Percentiles rank a stretch among this genome's conserved stretches.
Conservation (phyloP, 2,113 vertebrate species). For the Eurypyga helias region DNA sequence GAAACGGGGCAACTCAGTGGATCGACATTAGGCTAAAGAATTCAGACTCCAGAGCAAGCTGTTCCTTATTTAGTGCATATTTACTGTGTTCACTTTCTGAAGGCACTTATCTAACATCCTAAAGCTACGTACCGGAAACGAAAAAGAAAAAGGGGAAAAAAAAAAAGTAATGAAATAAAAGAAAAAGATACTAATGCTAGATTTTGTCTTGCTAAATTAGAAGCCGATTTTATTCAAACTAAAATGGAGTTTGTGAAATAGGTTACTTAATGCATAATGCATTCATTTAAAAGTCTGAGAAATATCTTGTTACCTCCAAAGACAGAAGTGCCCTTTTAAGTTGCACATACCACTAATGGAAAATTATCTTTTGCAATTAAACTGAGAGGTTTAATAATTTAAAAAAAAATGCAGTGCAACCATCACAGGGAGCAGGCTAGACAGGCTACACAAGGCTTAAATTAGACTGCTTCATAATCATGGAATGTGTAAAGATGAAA, state of each 20-base stretch:
- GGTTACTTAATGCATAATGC: constrained; percentile 53
- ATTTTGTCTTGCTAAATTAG: constrained; percentile 27
- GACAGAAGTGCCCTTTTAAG: constrained; percentile 56
- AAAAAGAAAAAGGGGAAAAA: neutral
- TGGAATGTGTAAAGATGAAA: constrained; percentile 67
- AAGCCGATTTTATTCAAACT: constrained; percentile 56
- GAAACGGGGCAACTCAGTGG: constrained; percentile 92
- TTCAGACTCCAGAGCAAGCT: constrained; percentile 83
- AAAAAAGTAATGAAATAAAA: constrained; percentile 30
- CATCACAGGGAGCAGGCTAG: constrained; percentile 53
- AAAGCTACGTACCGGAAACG: constrained; percentile 26
- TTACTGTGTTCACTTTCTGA: constrained; percentile 67
- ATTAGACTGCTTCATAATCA: constrained; percentile 62
- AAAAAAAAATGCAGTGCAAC: constrained; percentile 2
- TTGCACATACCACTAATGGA: constrained; percentile 38
- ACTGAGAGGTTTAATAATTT: constrained; percentile 18
- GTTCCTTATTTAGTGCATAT: constrained; percentile 73
- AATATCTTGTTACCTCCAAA: constrained; percentile 50
- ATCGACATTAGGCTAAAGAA: constrained; percentile 81
- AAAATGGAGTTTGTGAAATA: constrained; percentile 52
- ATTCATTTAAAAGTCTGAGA: constrained; percentile 55
- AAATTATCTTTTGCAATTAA: constrained; percentile 56
- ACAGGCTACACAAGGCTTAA: constrained; percentile 66
- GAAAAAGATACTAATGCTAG: constrained; percentile 46
- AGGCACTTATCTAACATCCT: constrained; percentile 70